phyloP scores from a whole-genome alignment of 2,797 vertebrate genomes.

The Lacerta bilineata region DNA sequence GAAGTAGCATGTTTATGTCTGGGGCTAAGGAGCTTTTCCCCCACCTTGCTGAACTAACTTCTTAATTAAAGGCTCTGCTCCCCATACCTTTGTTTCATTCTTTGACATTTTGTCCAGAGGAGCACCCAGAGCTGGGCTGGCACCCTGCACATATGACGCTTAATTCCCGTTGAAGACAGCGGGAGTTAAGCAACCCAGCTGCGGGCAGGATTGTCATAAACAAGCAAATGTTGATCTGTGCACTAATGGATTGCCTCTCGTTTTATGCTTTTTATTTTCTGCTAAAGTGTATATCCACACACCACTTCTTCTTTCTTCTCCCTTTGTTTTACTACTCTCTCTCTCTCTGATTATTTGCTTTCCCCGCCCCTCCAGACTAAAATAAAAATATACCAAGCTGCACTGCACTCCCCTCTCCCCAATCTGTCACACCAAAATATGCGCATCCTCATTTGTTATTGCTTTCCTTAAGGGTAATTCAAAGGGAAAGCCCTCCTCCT shows the following conservation, averaged over 20 bases:
- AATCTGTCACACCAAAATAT: not conserved
- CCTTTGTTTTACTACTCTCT: conserved; percentile 9
- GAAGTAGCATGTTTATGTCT: not conserved
- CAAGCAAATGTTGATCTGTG: not conserved
- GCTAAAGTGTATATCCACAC: not conserved
- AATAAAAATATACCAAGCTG: not conserved
- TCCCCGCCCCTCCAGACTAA: not conserved
- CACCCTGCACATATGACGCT: not conserved
- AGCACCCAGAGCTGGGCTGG: not conserved
- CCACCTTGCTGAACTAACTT: not conserved
- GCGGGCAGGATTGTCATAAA: not conserved
- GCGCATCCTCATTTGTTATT: not conserved
- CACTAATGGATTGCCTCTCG: not conserved
- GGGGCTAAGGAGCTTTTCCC: not conserved
- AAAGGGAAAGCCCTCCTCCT: not conserved
- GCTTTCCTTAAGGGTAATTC: not conserved
- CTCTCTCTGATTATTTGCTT: not conserved
- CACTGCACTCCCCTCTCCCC: not conserved
- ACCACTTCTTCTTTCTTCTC: not conserved
- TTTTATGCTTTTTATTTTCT: not conserved
- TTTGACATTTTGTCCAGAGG: not conserved
- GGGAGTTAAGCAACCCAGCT: not conserved
- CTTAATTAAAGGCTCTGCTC: not conserved
- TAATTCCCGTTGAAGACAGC: not conserved
- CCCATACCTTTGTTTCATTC: too few relatives aligned